Percentiles rank a stretch among this genome's conserved stretches.
Evolutionary conservation across 2,888 invertebrate genomes (phyloP).

Genomic region (Arge pagana): DNA sequence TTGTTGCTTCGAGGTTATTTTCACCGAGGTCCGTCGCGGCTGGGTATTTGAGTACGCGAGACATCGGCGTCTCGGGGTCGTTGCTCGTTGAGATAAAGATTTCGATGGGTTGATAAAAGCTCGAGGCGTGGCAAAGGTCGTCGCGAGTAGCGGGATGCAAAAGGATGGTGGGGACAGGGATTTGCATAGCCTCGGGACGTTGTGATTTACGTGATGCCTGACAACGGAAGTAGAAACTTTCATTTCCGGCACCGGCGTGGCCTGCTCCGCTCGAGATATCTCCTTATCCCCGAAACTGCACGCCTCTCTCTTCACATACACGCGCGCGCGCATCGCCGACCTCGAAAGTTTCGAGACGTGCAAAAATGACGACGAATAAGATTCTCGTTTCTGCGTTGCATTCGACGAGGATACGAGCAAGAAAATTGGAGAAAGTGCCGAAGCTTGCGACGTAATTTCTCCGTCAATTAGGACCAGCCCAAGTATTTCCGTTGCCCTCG

Average conservation of each 20-base stretch:
- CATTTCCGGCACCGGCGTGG: constrained; percentile 20
- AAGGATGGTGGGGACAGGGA: constrained; percentile 17
- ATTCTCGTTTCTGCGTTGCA: no score
- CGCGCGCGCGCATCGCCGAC: no score
- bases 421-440: no score
- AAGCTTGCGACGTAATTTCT: no score
- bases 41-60: no score
- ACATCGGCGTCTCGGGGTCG: no score
- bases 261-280: constrained; percentile 8
- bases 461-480: no score
- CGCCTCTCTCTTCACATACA: not conserved
- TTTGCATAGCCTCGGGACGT: constrained; percentile 41
- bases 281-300: constrained; percentile 2
- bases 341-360: no score
- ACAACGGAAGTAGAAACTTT: constrained; percentile 40
- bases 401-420: no score
- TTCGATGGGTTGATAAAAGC: not conserved
- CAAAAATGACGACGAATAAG: no score
- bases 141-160: not conserved
- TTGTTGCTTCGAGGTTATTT: constrained; percentile 8
- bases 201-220: constrained; percentile 41
- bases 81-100: not conserved
- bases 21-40: not conserved
- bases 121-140: not conserved
- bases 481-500: no score